Percentiles rank a stretch among this genome's conserved stretches.
Conservation (phyloP, 2,113 vertebrate species). For the Scopus umbretta region DNA sequence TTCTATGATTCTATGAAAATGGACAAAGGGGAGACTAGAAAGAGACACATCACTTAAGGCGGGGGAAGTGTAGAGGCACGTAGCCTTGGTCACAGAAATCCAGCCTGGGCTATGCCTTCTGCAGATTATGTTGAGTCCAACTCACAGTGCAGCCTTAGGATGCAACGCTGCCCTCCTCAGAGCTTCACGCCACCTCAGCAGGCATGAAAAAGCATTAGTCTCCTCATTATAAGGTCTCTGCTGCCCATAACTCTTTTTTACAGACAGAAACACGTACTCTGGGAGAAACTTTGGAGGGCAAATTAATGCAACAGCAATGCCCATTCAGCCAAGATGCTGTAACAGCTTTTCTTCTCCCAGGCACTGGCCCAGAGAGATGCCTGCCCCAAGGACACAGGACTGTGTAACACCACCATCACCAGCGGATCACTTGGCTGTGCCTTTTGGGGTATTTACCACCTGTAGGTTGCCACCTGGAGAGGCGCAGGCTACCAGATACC, state of each 20-base stretch:
- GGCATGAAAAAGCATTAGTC: too few species aligned
- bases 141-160: not conserved
- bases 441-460: too few species aligned
- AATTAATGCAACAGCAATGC: accelerated
- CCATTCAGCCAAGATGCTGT: not conserved
- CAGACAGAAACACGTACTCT: accelerated
- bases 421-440: accelerated
- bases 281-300: not conserved
- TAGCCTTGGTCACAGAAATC: not conserved
- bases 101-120: not conserved
- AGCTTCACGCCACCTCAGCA: not conserved
- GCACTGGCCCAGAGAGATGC: not conserved
- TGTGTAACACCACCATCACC: accelerated
- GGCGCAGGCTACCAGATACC: accelerated
- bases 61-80: accelerated
- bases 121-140: not conserved
- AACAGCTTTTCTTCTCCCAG: not conserved
- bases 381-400: not conserved
- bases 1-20: too few species aligned
- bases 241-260: not conserved
- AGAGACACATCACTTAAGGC: not conserved
- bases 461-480: not conserved
- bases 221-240: not conserved
- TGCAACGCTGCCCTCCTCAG: not conserved
- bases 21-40: not conserved